Evolutionary conservation across 1,140 invertebrate genomes (phyloP).

Genomic region (Hetaerina americana): DNA sequence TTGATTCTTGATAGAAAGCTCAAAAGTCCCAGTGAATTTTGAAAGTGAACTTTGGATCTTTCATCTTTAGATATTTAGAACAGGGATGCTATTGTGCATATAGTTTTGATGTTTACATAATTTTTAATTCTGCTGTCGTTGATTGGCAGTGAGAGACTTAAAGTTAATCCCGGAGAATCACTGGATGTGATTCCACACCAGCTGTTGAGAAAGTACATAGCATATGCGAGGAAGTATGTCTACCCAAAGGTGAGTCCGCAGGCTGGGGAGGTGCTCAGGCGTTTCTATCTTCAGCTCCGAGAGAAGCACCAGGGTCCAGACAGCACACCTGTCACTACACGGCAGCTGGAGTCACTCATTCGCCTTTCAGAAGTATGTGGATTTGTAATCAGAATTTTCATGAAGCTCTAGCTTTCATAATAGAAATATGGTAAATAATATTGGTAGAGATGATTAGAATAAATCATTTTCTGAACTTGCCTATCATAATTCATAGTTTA

Average conservation of each 20-base stretch:
- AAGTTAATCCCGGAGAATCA: slow-evolving; percentile 39
- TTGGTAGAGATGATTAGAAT: no score
- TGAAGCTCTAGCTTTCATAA: no score
- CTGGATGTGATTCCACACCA: slow-evolving; percentile 59
- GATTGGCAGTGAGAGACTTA: slow-evolving; percentile 43
- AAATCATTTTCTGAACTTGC: no score
- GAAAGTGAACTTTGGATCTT: no score
- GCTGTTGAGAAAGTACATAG: slow-evolving; percentile 77
- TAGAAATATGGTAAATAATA: no score
- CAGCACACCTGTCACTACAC: slow-evolving; percentile 59
- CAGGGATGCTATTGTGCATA: no score
- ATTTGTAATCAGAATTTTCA: slow-evolving; percentile 1
- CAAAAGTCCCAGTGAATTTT: no score
- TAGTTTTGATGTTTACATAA: slow-evolving; percentile 4
- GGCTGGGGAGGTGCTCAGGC: slow-evolving; percentile 54
- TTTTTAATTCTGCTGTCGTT: slow-evolving; percentile 15
- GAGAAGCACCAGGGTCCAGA: slow-evolving; percentile 44
- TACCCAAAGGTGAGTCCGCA: slow-evolving; percentile 58
- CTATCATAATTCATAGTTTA: no score
- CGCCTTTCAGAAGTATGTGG: slow-evolving; percentile 60
- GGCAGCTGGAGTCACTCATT: slow-evolving; percentile 80
- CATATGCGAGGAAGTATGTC: slow-evolving; percentile 81
- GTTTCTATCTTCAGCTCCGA: slow-evolving; percentile 73
- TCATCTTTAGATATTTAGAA: no score
- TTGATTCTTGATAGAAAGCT: no score